phyloP scores from a whole-genome alignment of 2,113 vertebrate species.

The Himantopus leucocephalus region DNA sequence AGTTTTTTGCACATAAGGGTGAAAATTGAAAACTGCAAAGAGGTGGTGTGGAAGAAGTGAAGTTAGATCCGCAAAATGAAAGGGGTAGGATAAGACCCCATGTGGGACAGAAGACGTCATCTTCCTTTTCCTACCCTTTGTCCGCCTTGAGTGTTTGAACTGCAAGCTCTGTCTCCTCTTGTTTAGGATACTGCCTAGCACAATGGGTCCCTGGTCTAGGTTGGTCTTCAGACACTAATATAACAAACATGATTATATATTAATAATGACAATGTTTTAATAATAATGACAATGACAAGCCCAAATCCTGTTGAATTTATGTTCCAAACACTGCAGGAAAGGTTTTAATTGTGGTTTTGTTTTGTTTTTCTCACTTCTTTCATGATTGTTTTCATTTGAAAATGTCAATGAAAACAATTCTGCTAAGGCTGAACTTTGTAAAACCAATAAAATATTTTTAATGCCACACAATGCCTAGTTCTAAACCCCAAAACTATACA shows the following conservation, averaged over 20 bases:
- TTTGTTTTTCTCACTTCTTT: conserved; percentile 18
- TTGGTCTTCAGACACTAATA: not conserved
- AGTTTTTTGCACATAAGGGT: not conserved
- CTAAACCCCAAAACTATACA: not conserved
- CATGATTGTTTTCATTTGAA: conserved; percentile 4
- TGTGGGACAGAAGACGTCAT: not conserved
- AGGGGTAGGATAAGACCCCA: not conserved
- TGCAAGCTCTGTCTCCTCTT: not conserved
- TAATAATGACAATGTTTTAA: not conserved
- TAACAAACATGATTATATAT: not conserved
- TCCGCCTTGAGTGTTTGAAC: not conserved
- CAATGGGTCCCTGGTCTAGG: not conserved
- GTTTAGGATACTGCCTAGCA: not conserved
- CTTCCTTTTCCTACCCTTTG: not conserved
- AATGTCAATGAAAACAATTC: conserved; percentile 26
- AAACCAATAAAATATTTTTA: conserved; percentile 16
- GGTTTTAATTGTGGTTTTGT: not conserved
- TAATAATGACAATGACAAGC: not conserved
- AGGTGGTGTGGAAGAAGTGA: not conserved
- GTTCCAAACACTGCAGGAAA: not conserved
- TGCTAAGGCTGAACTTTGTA: not conserved
- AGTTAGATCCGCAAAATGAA: not conserved
- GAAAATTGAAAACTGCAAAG: not conserved
- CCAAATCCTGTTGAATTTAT: not conserved
- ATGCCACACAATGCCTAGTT: not conserved